Evolutionary conservation across 2,113 vertebrate genomes (phyloP).

Genomic region (Megatriorchis doriae): DNA sequence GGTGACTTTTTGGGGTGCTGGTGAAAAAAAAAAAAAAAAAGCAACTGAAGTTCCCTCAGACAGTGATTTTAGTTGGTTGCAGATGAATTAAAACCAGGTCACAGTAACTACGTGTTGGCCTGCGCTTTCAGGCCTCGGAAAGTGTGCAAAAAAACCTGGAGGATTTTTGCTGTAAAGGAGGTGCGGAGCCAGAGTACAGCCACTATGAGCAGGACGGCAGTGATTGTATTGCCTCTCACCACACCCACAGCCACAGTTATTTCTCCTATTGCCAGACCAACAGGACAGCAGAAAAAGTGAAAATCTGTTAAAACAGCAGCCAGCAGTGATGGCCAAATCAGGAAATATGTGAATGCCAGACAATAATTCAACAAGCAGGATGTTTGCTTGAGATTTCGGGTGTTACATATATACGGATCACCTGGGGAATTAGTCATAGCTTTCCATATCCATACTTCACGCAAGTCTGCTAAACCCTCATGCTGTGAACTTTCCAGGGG

Average conservation of each 20-base stretch:
- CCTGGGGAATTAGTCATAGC: not conserved
- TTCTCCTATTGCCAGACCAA: not conserved
- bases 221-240: not conserved
- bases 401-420: not conserved
- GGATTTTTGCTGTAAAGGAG: not conserved
- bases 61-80: not conserved
- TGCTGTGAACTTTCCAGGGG: not conserved
- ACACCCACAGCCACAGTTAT: not conserved
- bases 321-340: not conserved
- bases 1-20: not conserved
- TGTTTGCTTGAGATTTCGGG: not conserved
- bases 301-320: not conserved
- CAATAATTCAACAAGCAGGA: not conserved
- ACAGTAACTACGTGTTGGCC: not conserved
- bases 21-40: not conserved
- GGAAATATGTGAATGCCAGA: not conserved
- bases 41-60: not conserved
- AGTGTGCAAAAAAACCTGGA: not conserved
- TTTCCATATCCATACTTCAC: not conserved
- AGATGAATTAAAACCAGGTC: not conserved
- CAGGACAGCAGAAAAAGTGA: not conserved
- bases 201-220: fast-evolving
- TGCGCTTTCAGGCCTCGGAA: not conserved
- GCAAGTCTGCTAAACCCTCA: not conserved
- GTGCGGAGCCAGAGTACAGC: not conserved